Evolutionary conservation across 2,888 invertebrate species (phyloP), one percentile per base, ranked within the genome.

Genomic region (Cheilosia impressa): DNA sequence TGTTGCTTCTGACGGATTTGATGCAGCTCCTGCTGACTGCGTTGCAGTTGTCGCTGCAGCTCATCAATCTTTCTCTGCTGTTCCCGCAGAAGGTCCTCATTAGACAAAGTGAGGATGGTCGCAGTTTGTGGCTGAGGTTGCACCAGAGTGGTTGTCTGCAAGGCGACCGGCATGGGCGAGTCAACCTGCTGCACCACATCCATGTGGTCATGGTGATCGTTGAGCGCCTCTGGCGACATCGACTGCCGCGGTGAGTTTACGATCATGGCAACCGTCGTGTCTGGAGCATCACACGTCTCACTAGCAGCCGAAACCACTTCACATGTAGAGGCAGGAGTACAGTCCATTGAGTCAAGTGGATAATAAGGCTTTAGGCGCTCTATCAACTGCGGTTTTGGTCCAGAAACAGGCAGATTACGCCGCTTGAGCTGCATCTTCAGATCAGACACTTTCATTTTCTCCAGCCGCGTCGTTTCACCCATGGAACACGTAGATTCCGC

Each of bases 381-480:
- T 77, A 99, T 96, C 52, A 99, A 93, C 91, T 98, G 98, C 9
- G 98, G 98, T 91, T 99, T 99, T 0, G 98, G 96, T 0, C 99
- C 99, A 13, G 98, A 98, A 0, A 99, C 99, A 5, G 98, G 97
- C 81, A 99, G 93, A 92, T 96, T 98, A 62, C 99, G 95, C 77
- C 97, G 96, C 92, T 98, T 99, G 89, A 98, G 94, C 91, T 99
- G 98, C 76, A 96, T 96, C 91, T 98, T 98, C 88, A 99, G 93
- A 91, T 99, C 98, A 84, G 97, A 97, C 71, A 97, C 98, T 93
- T 98, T 98, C 97, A 98, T 97, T 90, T 98, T 98, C 91, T 98
- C 98, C 89, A 98, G 93, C 84, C 97, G 96, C 27, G 95, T 94
- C 22, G 93, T 80, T 89, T 92, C 92, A 3, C 90, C 88, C 45